These are phyloP conservation scores for Cyclophora albipunctata DNA, from an alignment of 2,888 invertebrate genomes.

Conservation along the genomic window DNA sequence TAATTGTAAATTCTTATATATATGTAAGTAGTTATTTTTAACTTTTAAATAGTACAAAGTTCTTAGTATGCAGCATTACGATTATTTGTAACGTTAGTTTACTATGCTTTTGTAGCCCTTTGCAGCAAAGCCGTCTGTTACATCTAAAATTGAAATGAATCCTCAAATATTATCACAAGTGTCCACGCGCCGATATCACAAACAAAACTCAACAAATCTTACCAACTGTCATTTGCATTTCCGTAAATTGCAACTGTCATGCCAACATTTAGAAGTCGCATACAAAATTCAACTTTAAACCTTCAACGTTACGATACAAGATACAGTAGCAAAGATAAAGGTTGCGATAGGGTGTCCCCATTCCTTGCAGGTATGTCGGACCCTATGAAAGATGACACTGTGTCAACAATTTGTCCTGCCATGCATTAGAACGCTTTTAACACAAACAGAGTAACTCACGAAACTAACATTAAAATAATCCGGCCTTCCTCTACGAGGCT, in stretches of 20 bases:
- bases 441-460: slow-evolving; percentile 66
- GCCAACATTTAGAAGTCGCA: slow-evolving; percentile 33
- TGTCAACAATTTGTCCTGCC: slow-evolving; percentile 68
- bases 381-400: slow-evolving; percentile 68
- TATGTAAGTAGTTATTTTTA: too few species aligned
- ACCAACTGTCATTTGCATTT: slow-evolving; percentile 59
- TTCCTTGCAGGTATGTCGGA: slow-evolving; percentile 55
- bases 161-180: slow-evolving; percentile 41
- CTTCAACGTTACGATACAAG: slow-evolving; percentile 24
- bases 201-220: slow-evolving; percentile 47
- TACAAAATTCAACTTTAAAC: slow-evolving; percentile 25
- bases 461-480: slow-evolving; percentile 68
- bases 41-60: too few species aligned
- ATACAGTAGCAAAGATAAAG: slow-evolving; percentile 8
- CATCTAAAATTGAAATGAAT: too few species aligned
- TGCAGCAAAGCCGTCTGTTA: too few species aligned
- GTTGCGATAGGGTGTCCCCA: slow-evolving; percentile 29
- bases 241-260: slow-evolving; percentile 47
- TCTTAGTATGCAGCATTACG: too few species aligned
- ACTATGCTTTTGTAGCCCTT: too few species aligned
- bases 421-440: slow-evolving; percentile 61
- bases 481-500: slow-evolving; percentile 50
- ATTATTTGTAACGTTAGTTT: too few species aligned
- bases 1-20: too few species aligned
- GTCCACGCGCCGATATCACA: slow-evolving; percentile 54